Conservation (phyloP, 64 coral and sea anemone species). For the Pocillopora verrucosa region DNA sequence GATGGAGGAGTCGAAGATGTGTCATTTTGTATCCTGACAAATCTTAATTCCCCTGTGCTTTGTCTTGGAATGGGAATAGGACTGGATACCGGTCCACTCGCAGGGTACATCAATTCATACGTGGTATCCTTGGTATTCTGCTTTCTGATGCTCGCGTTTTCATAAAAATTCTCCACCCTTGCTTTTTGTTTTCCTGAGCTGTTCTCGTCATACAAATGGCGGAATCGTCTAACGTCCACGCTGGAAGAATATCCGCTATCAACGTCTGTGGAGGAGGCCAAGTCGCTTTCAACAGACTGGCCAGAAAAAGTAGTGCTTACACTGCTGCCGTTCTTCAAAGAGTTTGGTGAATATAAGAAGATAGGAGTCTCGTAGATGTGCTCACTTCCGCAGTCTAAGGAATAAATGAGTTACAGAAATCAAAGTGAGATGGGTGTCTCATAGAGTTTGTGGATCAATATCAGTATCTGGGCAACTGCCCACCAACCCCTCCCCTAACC, state of each 20-base stretch:
- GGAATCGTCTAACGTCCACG: slow-evolving; percentile 36
- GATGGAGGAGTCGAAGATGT: neutral
- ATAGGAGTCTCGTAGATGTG: slow-evolving; percentile 80
- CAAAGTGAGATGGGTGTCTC: neutral
- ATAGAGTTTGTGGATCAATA: neutral
- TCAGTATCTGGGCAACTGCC: no score
- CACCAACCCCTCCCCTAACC: no score
- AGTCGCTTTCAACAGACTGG: slow-evolving; percentile 70
- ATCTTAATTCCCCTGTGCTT: neutral
- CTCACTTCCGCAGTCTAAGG: slow-evolving; percentile 67
- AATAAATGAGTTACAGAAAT: neutral
- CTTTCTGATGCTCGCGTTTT: slow-evolving; percentile 19
- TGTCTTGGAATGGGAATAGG: slow-evolving; percentile 39
- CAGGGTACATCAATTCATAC: slow-evolving; percentile 2
- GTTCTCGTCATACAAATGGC: slow-evolving; percentile 18
- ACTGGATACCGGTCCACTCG: neutral
- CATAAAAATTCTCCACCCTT: slow-evolving; percentile 11
- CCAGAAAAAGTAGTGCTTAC: slow-evolving; percentile 15
- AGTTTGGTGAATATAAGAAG: slow-evolving; percentile 12
- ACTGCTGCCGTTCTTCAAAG: neutral
- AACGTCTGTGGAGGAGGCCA: slow-evolving; percentile 59
- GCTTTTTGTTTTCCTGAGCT: neutral
- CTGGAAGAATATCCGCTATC: slow-evolving; percentile 91
- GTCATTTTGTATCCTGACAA: neutral
- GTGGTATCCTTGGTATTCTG: neutral